phyloP scores from a whole-genome alignment of 2,797 vertebrate species.

The Numenius phaeopus region DNA sequence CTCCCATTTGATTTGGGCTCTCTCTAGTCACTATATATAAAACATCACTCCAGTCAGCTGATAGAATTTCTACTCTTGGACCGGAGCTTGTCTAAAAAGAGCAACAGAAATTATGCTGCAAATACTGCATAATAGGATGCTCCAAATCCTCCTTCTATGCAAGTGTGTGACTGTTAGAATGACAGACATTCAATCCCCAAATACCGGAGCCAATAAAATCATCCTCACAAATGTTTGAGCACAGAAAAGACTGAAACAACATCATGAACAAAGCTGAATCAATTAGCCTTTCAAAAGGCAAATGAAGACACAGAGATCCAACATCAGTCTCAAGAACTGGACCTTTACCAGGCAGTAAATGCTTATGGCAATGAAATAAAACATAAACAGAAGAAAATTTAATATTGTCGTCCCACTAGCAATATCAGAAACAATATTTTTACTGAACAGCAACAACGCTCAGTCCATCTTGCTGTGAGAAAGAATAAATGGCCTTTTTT shows the following conservation, averaged over 20 bases:
- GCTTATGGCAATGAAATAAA: not conserved
- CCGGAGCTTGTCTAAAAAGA: not conserved
- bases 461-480: not conserved
- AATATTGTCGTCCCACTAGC: not conserved
- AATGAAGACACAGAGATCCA: not conserved
- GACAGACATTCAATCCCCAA: not conserved
- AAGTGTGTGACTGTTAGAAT: not conserved
- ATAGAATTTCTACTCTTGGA: not conserved
- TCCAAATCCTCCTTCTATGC: not conserved
- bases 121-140: not conserved
- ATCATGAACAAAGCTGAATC: not conserved
- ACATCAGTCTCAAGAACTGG: not conserved
- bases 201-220: not conserved
- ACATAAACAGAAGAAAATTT: not conserved
- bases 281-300: not conserved
- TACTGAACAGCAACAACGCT: rapidly evolving
- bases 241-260: not conserved
- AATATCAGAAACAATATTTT: not conserved
- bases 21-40: rapidly evolving
- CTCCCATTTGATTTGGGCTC: not conserved
- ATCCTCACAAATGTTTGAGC: not conserved
- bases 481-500: not conserved
- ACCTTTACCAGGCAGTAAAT: not conserved
- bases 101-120: not conserved
- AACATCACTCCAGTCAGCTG: not conserved